Base-by-base conservation (phyloP, 1,140 invertebrate species). In the Maconellicoccus hirsutus region DNA sequence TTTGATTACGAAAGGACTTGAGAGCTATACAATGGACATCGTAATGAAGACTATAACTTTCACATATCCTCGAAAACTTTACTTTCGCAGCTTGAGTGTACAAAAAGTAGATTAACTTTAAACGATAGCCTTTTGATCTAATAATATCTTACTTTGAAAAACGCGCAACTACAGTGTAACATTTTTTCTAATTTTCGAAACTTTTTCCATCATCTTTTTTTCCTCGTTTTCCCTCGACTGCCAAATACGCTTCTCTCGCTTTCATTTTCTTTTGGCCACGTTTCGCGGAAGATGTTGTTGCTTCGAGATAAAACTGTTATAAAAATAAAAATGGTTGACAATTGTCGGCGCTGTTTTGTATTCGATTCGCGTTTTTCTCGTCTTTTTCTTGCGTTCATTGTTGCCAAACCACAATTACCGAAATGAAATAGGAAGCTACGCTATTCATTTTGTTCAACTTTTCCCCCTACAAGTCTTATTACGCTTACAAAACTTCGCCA, bases 291-390 rank as follows among this genome's bases (percentile, higher is more conserved):
- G 42, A 52, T 52, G 42, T 52, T 52, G 42, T 52, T 52, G 42
- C 42, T 52, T 52, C 42, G 42, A 52, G 42, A 52, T 52, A 52
- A 52, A 52, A 52, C 12, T 52, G 16, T 52, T 52, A 52, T 52
- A 52, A 52, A 33, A 52, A 52, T 52, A 52, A 52, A 52, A 52
- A 52, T 52, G 42, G 42, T 52, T 52, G 42, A 52, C 42, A 52
- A 52, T 52, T 52, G 42, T 19, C 12, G n/a, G 42, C 42, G 42
- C 12, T 52, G n/a, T 52, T 52, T 52, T 16, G 42, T 52, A 52
- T 52, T 52, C 42, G n/a, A 52, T 52, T 52, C 42, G 42, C 42
- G 42, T 52, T 52, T 33, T 33, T 33, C 29, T 33, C 29, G 29
- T 33, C 29, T 3, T 52, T 16, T 52, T 52, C n/a, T 16, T 52